Conservation (phyloP, 2,888 invertebrate species). For the Thecocarcelia acutangulata region DNA sequence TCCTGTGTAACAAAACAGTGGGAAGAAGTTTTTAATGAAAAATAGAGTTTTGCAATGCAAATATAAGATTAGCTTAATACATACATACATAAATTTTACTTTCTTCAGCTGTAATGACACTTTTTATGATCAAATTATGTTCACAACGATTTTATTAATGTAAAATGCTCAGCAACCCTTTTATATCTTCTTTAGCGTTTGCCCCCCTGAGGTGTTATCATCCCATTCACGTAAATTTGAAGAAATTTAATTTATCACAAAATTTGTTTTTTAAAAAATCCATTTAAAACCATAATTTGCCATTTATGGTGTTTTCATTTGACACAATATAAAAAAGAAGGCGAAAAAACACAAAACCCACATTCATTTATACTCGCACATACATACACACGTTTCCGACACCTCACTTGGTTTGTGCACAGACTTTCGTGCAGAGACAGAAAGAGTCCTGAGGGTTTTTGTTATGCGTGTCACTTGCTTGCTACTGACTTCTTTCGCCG, state of each 20-base stretch:
- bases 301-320: constrained; percentile 56
- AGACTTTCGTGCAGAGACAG: constrained; percentile 1
- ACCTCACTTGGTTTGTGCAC: constrained; percentile 24
- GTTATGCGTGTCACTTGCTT: constrained; percentile 50
- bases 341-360: constrained; percentile 14
- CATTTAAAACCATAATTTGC: constrained; percentile 67
- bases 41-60: background rate
- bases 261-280: constrained; percentile 44
- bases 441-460: constrained; percentile 50
- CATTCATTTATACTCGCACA: constrained; percentile 18
- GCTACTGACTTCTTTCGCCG: constrained; percentile 63
- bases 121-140: constrained; percentile 40
- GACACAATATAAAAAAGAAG: constrained; percentile 22
- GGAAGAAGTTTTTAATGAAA: constrained; percentile 50
- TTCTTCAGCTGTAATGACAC: background rate
- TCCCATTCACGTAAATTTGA: constrained; percentile 15
- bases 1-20: constrained; percentile 39
- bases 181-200: background rate
- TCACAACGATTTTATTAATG: constrained; percentile 42
- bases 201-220: constrained; percentile 60
- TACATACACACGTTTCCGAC: constrained; percentile 57
- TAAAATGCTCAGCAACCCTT: constrained; percentile 55
- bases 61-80: constrained; percentile 23
- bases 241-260: constrained; percentile 60
- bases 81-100: constrained; percentile 11